A percentile compares a stretch with the other conserved stretches of the same genome.
phyloP scores from a whole-genome alignment of 2,113 vertebrate genomes.

The Pachypanchax playfairii region DNA sequence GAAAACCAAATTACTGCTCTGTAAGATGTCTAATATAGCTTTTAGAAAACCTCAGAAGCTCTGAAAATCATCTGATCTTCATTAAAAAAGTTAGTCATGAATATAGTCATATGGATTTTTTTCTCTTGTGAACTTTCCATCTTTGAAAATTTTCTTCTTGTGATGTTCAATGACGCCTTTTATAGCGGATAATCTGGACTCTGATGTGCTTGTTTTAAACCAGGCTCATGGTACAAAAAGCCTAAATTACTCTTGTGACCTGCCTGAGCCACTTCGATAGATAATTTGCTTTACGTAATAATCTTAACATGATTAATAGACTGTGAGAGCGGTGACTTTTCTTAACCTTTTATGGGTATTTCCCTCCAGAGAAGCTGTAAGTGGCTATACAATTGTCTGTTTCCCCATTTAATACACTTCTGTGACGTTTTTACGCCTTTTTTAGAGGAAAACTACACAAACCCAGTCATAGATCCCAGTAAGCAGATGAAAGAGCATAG shows the following conservation, averaged over 20 bases:
- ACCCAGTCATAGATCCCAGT: constrained; percentile 58
- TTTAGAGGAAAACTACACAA: constrained; percentile 43
- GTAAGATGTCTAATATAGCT: background rate
- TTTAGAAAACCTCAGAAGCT: background rate
- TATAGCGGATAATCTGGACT: constrained; percentile 27
- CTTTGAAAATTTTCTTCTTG: constrained; percentile 16
- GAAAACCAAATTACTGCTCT: background rate
- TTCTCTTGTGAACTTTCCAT: background rate
- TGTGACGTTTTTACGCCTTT: constrained; percentile 41
- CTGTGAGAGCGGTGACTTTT: constrained; percentile 68
- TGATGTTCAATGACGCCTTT: constrained; percentile 32
- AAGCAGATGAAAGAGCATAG: constrained; percentile 49
- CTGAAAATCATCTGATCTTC: background rate
- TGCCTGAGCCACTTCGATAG: constrained; percentile 48
- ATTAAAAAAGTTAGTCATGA: background rate
- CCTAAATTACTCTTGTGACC: constrained; percentile 52
- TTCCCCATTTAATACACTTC: constrained; percentile 50
- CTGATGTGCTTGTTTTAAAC: constrained; percentile 33
- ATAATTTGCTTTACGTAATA: constrained; percentile 69
- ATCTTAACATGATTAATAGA: constrained; percentile 73
- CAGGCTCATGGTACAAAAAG: constrained; percentile 39
- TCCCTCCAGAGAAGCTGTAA: constrained; percentile 56
- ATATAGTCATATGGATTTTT: background rate
- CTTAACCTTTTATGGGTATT: constrained; percentile 68
- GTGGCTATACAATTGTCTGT: constrained; percentile 61